Evolutionary conservation across 2,888 invertebrate species (phyloP).

Genomic region (Mesorhabditis belari): DNA sequence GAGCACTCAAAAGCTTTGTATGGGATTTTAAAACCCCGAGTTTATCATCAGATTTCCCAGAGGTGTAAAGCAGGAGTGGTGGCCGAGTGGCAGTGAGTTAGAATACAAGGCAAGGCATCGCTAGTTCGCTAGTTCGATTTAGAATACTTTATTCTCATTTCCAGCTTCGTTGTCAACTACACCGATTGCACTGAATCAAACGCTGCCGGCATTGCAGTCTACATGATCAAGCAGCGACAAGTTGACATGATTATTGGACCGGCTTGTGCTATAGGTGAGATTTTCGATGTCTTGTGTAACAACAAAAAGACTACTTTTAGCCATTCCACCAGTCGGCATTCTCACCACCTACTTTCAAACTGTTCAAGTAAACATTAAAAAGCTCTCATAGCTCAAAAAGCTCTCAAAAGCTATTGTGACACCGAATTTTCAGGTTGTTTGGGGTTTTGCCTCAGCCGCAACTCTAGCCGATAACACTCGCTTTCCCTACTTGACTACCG

Average conservation of each 20-base stretch:
- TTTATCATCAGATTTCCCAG: too few species aligned
- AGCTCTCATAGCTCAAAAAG: neutral
- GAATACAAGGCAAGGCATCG: too few species aligned
- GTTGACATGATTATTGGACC: slow-evolving; percentile 37
- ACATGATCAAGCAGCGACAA: slow-evolving; percentile 24
- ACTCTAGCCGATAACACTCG: neutral
- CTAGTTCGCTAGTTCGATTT: too few species aligned
- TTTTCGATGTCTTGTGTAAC: neutral
- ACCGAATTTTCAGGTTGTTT: neutral
- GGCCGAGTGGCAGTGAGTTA: too few species aligned
- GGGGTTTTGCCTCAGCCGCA: neutral
- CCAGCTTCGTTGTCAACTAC: slow-evolving; percentile 17
- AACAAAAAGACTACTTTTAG: neutral
- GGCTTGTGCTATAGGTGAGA: slow-evolving; percentile 24
- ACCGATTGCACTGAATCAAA: slow-evolving; percentile 17
- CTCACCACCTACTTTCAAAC: neutral
- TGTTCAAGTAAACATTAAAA: neutral
- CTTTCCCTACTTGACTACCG: neutral
- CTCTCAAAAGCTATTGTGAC: neutral
- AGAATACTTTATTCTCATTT: too few species aligned
- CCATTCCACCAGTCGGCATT: slow-evolving; percentile 1
- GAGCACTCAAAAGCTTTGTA: too few species aligned
- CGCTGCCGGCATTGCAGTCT: slow-evolving; percentile 11
- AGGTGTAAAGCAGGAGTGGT: too few species aligned
- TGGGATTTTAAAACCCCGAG: too few species aligned